Conservation (phyloP, 2,113 vertebrate species). For the Halichoerus grypus region DNA sequence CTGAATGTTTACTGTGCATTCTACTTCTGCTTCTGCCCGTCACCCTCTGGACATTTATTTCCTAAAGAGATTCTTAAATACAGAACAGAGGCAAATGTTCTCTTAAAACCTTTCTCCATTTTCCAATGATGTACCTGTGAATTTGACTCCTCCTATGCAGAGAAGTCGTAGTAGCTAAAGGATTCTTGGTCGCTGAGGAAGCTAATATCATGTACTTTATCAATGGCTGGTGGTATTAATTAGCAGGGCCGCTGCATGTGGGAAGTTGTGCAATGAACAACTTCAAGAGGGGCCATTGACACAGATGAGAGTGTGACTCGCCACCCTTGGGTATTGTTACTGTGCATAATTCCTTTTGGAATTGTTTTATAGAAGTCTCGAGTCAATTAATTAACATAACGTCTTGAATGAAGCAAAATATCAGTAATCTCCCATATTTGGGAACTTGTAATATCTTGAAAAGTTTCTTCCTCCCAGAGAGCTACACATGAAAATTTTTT, state of each 20-base stretch:
- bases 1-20: neutral
- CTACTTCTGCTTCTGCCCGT: neutral
- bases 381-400: conserved; percentile 32
- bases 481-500: neutral
- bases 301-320: neutral
- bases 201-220: neutral
- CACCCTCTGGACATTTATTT: neutral
- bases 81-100: neutral
- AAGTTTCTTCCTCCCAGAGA: neutral
- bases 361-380: neutral
- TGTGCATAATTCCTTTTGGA: neutral
- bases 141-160: neutral
- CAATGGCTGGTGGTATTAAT: neutral
- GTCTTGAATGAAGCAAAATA: neutral
- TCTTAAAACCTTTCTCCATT: neutral
- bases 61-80: neutral
- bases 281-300: neutral
- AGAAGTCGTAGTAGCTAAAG: neutral
- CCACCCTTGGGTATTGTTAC: neutral
- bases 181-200: neutral
- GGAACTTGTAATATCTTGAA: neutral
- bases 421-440: neutral
- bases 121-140: neutral
- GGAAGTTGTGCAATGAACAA: neutral
- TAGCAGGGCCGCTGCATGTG: neutral